phyloP scores from a whole-genome alignment of 2,888 invertebrate species.

The Andrena trimmerana region DNA sequence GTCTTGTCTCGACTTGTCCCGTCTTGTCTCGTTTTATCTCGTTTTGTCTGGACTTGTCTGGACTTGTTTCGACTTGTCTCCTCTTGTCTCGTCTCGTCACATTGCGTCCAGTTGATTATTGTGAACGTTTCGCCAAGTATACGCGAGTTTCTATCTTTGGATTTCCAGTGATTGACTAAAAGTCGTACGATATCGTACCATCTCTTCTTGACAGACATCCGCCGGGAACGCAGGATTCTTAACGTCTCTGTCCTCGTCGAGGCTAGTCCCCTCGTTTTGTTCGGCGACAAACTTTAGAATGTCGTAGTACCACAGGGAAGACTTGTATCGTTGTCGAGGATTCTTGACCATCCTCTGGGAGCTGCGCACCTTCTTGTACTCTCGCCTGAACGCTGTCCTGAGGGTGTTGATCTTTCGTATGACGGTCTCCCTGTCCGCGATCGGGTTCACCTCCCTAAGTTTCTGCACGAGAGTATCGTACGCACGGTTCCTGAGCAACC shows the following conservation, averaged over 20 bases:
- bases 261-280: slow-evolving; percentile 48
- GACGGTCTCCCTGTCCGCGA: slow-evolving; percentile 64
- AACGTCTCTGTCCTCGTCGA: slow-evolving; percentile 40
- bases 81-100: no score
- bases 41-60: no score
- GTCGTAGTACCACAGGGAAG: slow-evolving; percentile 70
- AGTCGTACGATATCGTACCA: slow-evolving; percentile 49
- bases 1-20: not conserved
- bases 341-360: slow-evolving; percentile 35
- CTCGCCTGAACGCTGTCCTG: slow-evolving; percentile 66
- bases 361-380: slow-evolving; percentile 63
- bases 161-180: not conserved
- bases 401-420: slow-evolving; percentile 68
- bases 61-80: no score
- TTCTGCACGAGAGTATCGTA: slow-evolving; percentile 62
- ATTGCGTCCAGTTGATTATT: no score
- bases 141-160: not conserved
- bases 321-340: slow-evolving; percentile 47
- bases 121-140: not conserved
- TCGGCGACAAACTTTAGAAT: slow-evolving; percentile 67
- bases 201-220: slow-evolving; percentile 52
- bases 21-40: no score
- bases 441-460: slow-evolving; percentile 59
- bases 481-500: slow-evolving; percentile 54
- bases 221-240: slow-evolving; percentile 25